Evolutionary conservation across 2,113 vertebrate genomes (phyloP), one percentile per base, ranked within the genome.

Genomic region (Tauraco erythrolophus): DNA sequence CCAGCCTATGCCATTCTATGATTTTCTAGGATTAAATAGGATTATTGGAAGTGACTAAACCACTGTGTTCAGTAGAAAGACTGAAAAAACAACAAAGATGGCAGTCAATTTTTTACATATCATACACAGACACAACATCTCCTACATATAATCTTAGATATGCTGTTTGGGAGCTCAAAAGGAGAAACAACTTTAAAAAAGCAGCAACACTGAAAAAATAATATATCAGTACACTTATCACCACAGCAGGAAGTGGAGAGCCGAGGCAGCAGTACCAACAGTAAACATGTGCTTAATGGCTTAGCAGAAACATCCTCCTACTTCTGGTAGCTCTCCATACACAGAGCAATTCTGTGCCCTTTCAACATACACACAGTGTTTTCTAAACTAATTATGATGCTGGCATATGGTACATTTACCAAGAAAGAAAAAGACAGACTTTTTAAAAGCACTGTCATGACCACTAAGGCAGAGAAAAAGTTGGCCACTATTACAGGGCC

Each of bases 401-500:
- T 88, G 64, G 58, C 85, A 93, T 75, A 86, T 91, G 90, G 71
- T 62, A 66, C 64, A 62, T 93, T 90, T 94, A 86, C 56, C 39
- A 88, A 84, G 83, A 88, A 91, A 77, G 35, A 84, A 70, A 71
- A 71, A 74, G 28, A 60, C 23, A 68, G 56, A 72, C 8, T 66
- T 92, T 82, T 64, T 24, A 77, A 92, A 86, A 80, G 19, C 54
- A 39, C 41, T 65, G 21, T 65, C 51, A 58, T 51, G 62, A 88
- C 66, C 31, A 10, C 77, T 77, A 84, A 14, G 74, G n/a, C 48
- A 77, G 21, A 92, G 70, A 77, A 92, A 81, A 88, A 33, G 24
- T 30, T 90, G 28, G 41, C n/a, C 28, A 35, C 28, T 92, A 22
- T 39, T 84, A 54, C 17, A 76, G 28, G 17, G 5, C 17, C 70